A percentile compares a stretch with the other conserved stretches of the same genome.
Evolutionary conservation across 2,797 vertebrate species (phyloP).

Genomic region (Tamandua tetradactyla): DNA sequence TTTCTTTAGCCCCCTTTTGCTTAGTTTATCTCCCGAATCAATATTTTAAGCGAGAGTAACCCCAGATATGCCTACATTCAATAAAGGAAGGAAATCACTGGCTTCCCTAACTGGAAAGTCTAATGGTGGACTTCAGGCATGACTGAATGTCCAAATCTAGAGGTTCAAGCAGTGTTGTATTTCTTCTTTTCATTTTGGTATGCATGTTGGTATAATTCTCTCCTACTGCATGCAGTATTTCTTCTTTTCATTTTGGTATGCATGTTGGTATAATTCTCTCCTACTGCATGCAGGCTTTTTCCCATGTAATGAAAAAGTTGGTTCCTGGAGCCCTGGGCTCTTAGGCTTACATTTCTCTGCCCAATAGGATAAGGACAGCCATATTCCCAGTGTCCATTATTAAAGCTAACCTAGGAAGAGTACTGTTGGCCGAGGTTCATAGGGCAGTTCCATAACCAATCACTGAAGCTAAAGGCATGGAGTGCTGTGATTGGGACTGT

Average conservation of each 20-base stretch:
- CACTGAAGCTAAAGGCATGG: neutral
- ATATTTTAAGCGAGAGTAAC: conserved; percentile 3
- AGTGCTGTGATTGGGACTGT: neutral
- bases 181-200: neutral
- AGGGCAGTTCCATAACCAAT: neutral
- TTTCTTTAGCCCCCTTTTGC: neutral
- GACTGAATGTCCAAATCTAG: neutral
- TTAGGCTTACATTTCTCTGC: neutral
- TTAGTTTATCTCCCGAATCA: neutral
- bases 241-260: too few species aligned
- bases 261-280: neutral
- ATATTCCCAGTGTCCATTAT: neutral
- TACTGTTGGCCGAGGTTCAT: neutral
- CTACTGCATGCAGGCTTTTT: neutral
- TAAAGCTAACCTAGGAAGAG: neutral
- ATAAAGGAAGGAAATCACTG: neutral
- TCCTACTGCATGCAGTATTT: neutral
- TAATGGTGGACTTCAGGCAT: neutral
- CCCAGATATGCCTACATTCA: neutral
- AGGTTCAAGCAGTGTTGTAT: neutral
- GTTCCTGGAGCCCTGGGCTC: neutral
- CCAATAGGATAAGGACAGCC: neutral
- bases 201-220: neutral
- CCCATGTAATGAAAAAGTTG: neutral
- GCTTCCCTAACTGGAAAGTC: neutral